phyloP scores from a whole-genome alignment of 2,113 vertebrate species.

The Pterophyllum scalare region DNA sequence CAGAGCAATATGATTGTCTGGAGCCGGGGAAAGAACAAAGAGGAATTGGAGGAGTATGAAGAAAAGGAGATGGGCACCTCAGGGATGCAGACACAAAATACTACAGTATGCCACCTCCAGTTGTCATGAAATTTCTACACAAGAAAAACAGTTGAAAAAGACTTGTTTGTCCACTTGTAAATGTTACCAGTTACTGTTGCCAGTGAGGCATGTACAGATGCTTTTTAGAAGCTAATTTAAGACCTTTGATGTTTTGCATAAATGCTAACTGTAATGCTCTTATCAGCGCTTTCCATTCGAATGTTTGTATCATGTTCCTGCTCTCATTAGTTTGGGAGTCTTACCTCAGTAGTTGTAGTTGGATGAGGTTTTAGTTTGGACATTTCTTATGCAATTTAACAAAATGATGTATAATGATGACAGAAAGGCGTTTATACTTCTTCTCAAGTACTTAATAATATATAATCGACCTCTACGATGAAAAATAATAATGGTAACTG shows the following conservation, averaged over 20 bases:
- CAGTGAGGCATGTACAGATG: slow-evolving; percentile 76
- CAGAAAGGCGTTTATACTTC: slow-evolving; percentile 70
- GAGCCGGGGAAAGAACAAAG: slow-evolving; percentile 52
- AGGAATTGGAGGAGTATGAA: slow-evolving; percentile 41
- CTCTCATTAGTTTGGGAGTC: slow-evolving; percentile 74
- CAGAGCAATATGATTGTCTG: slow-evolving; percentile 72
- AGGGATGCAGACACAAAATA: slow-evolving; percentile 79
- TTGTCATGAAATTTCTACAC: slow-evolving; percentile 60
- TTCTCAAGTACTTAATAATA: slow-evolving; percentile 78
- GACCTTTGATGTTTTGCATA: slow-evolving; percentile 77
- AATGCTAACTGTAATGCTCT: slow-evolving; percentile 77
- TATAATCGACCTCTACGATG: slow-evolving; percentile 78
- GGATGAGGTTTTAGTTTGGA: slow-evolving; percentile 73
- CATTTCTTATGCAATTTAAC: slow-evolving; percentile 71
- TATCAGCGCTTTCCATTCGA: slow-evolving; percentile 65
- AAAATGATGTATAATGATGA: slow-evolving; percentile 69
- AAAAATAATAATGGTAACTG: slow-evolving; percentile 77
- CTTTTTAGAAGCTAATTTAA: slow-evolving; percentile 80
- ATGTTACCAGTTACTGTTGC: slow-evolving; percentile 66
- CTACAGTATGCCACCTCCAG: slow-evolving; percentile 68
- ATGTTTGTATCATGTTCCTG: slow-evolving; percentile 66
- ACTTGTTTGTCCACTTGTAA: slow-evolving; percentile 65
- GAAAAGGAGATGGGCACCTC: slow-evolving; percentile 79
- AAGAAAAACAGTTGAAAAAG: slow-evolving; percentile 60
- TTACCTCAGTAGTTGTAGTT: slow-evolving; percentile 83